Evolutionary conservation across 1,140 invertebrate genomes (phyloP), one percentile per base, ranked within the genome.

Genomic region (Notospermus geniculatus): DNA sequence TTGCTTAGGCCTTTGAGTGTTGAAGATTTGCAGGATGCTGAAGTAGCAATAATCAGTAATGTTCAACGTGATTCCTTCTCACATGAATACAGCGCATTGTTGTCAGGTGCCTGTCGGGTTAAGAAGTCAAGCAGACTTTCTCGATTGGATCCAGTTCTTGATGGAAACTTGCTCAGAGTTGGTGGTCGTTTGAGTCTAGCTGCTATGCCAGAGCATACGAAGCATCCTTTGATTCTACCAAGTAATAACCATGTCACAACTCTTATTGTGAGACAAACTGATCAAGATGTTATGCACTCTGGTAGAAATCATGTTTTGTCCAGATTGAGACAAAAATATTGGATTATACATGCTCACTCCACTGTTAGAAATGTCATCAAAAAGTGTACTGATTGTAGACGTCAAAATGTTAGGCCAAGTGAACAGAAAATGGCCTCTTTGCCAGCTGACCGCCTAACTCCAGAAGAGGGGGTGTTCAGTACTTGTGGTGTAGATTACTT

Each of bases 401-500:
- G 22, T 25, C 17, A 5, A n/a, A 41, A 43, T 30, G 23, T 52
- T 1, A 9, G 19, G 52, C n/a, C 54, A 32, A 39, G 29, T 29
- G 2, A 61, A 27, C 64, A 69, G 27, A 50, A 69, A 53, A 67
- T 67, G 59, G 52, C 62, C 29, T 22, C 66, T 59, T 45, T 64
- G 23, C 64, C 62, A 1, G 17, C 43, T 28, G 58, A 69, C 11
- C 36, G 67, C 15, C 1, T 73, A 2, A 29, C 23, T 23, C 13
- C 61, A n/a, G 41, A 60, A 23, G 32, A 55, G 32, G 66, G 62
- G 29, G 68, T 69, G 5, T 76, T 76, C 62, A 60, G 57, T 4
- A 15, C 41, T 50, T 64, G 63, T 9, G 71, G 71, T 15, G 45
- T 73, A 28, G 72, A 76, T 30, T 74, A 60, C 64, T 76, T 74